Evolutionary conservation across 2,113 vertebrate species (phyloP).

Genomic region (Microtus ochrogaster): DNA sequence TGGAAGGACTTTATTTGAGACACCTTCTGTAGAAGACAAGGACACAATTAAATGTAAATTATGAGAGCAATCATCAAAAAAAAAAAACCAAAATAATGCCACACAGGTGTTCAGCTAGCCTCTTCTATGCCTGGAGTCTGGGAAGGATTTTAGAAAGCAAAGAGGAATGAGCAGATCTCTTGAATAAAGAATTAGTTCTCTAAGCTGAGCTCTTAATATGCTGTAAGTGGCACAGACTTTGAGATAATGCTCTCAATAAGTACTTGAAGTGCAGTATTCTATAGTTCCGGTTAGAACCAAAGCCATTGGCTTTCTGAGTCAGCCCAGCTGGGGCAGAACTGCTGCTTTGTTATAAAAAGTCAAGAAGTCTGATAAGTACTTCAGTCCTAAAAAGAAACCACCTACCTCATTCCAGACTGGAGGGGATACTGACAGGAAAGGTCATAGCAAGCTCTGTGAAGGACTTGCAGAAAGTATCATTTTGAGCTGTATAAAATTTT

Average conservation of each 20-base stretch:
- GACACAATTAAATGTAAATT: background rate
- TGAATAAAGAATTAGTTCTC: slow-evolving; percentile 46
- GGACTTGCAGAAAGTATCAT: background rate
- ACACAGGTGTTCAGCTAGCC: background rate
- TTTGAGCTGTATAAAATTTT: background rate
- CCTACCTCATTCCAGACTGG: background rate
- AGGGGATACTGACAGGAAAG: background rate
- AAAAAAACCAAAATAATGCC: background rate
- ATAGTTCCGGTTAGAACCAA: slow-evolving; percentile 25
- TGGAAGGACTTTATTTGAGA: slow-evolving; percentile 13
- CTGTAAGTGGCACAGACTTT: slow-evolving; percentile 12
- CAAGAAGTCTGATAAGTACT: background rate
- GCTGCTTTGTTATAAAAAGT: slow-evolving; percentile 25
- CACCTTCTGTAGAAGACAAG: background rate
- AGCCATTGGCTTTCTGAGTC: slow-evolving; percentile 28
- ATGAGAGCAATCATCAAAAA: background rate
- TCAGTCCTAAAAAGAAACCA: slow-evolving; percentile 1
- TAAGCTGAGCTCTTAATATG: slow-evolving; percentile 46
- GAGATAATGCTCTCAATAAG: slow-evolving; percentile 32
- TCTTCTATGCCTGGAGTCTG: background rate
- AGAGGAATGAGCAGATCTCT: background rate
- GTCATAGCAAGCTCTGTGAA: background rate
- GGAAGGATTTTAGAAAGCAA: slow-evolving; percentile 28
- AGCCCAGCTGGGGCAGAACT: slow-evolving; percentile 12
- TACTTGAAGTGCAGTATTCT: background rate